Evolutionary conservation across 2,113 vertebrate genomes (phyloP), one percentile per base, ranked within the genome.

Genomic region (Nettapus auritus): DNA sequence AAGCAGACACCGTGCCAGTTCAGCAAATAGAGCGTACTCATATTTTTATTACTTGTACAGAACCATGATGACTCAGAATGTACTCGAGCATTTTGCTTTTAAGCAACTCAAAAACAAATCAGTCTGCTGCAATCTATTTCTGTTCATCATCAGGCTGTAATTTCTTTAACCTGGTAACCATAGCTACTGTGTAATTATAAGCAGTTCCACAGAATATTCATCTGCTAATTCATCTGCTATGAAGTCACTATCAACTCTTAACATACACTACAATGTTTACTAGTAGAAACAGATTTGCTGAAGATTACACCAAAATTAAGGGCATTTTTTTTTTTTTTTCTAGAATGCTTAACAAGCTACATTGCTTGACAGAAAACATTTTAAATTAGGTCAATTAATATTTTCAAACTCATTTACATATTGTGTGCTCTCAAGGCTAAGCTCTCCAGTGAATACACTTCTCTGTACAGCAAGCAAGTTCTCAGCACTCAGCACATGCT

Each of bases 111-210:
- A 82, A 84, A 36, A 2, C 36, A 93, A 91, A 56, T 56, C n/a
- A 63, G 25, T 28, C 70, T 85, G 60, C 59, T 64, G 56, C n/a
- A 40, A 31, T 71, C 69, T 85, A 77, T 85, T 92, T 84, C 86
- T 92, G 75, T 74, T 77, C 73, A 60, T 80, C 86, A 93, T 77
- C 55, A 57, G 46, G 44, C 50, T 13, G 15, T 9, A 48, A 67
- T 68, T 92, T 73, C 89, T 79, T 82, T 68, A 90, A 96, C 93
- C 88, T 92, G 85, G 89, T 96, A 96, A 89, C 82, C 86, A 95
- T 69, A 88, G 85, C 75, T 91, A 94, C 94, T 21, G 21, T 33
- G 56, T 62, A 85, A 94, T 94, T 89, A 78, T 11, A 88, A 44
- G 67, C 57, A 94, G 28, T 40, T 77, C 48, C 68, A 70, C 44